phyloP scores from a whole-genome alignment of 2,113 vertebrate genomes.

The Ardeotis arabs region DNA sequence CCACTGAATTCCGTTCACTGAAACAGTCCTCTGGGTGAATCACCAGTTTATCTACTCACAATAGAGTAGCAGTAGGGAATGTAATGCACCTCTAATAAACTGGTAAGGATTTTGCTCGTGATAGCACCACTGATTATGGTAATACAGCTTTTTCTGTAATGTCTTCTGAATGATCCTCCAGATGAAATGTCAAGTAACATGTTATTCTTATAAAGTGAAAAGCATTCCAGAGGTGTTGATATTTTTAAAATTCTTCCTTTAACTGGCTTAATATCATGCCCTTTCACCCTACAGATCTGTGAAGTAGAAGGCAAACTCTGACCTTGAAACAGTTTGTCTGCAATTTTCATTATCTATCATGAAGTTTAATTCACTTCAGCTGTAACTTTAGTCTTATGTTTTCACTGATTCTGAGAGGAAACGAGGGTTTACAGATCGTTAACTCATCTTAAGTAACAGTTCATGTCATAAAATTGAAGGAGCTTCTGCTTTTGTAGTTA shows the following conservation, averaged over 20 bases:
- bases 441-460: background rate
- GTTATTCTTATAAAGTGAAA: conserved; percentile 35
- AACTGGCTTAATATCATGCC: conserved; percentile 33
- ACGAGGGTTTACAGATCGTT: background rate
- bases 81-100: background rate
- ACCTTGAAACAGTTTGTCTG: background rate
- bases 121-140: background rate
- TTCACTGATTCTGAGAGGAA: background rate
- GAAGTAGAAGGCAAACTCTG: conserved; percentile 29
- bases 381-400: background rate
- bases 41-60: background rate
- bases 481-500: background rate
- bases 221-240: conserved; percentile 28
- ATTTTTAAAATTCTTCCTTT: conserved; percentile 52
- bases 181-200: conserved; percentile 27
- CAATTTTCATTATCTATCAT: background rate
- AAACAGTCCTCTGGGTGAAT: background rate
- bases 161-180: background rate
- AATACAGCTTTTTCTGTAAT: conserved; percentile 38
- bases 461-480: background rate
- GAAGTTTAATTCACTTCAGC: conserved; percentile 1
- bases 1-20: background rate
- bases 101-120: background rate
- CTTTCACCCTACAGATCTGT: conserved; percentile 30
- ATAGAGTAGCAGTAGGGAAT: background rate